Conservation (phyloP, 2,113 vertebrate genomes). For the Pardalotus punctatus region DNA sequence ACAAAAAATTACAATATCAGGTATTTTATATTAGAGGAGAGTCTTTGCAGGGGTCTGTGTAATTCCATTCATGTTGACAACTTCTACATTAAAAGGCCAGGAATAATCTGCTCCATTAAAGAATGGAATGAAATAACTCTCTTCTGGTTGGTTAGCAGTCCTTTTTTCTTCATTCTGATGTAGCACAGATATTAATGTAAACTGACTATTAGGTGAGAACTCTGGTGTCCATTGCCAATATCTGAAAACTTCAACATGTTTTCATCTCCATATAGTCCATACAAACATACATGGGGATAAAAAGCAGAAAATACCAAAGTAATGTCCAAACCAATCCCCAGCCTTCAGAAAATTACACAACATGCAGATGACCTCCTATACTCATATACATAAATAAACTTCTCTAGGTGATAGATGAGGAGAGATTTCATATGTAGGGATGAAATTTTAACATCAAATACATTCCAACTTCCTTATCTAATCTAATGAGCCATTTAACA, state of each 20-base stretch:
- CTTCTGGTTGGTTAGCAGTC: not conserved
- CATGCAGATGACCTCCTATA: not conserved
- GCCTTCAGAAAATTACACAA: not conserved
- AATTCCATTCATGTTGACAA: not conserved
- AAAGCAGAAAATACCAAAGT: not conserved
- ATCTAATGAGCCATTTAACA: constrained; percentile 64
- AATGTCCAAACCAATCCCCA: not conserved
- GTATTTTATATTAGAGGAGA: not conserved
- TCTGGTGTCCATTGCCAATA: not conserved
- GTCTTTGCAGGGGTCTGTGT: not conserved
- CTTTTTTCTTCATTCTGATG: not conserved
- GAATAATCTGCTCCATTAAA: not conserved
- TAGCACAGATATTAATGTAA: not conserved
- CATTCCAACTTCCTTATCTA: constrained; percentile 75
- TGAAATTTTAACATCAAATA: constrained; percentile 67
- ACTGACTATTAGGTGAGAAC: not conserved
- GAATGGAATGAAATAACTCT: not conserved
- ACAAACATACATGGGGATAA: not conserved
- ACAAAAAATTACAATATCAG: not conserved
- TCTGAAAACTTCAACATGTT: not conserved
- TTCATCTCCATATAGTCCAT: not conserved
- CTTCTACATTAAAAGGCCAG: not conserved
- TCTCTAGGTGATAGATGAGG: constrained; percentile 14
- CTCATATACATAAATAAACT: not conserved
- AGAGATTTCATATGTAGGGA: constrained; percentile 45